phyloP scores from a whole-genome alignment of 2,113 vertebrate species.

The Calidris pygmaea region DNA sequence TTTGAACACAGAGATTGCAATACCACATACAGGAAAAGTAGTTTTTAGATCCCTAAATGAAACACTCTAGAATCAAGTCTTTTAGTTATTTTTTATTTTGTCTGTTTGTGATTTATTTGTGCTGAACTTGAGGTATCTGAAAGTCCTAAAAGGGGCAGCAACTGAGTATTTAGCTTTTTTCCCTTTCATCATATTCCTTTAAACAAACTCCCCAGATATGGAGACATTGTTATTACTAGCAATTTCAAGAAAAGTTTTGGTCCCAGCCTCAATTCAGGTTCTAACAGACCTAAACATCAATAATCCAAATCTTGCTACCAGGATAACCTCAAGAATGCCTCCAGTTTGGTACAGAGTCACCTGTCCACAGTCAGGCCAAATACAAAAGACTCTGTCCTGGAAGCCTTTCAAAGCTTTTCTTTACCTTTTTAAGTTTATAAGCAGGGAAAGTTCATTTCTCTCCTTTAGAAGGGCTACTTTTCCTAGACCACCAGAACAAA shows the following conservation, averaged over 20 bases:
- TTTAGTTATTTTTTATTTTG: background rate
- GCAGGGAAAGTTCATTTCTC: background rate
- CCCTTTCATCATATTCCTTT: background rate
- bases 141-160: background rate
- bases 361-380: background rate
- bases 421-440: background rate
- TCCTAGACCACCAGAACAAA: background rate
- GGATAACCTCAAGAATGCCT: background rate
- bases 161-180: background rate
- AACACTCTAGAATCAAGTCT: background rate
- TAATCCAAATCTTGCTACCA: background rate
- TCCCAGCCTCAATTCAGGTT: background rate
- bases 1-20: background rate
- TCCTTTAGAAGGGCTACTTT: background rate
- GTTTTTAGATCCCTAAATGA: background rate
- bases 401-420: background rate
- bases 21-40: background rate
- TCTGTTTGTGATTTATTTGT: background rate
- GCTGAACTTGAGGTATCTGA: background rate
- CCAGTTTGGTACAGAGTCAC: background rate
- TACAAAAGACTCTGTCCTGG: background rate
- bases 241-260: background rate
- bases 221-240: background rate
- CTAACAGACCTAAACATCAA: background rate
- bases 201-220: background rate